Percentiles rank a stretch among this genome's conserved stretches.
phyloP scores from a whole-genome alignment of 1,140 invertebrate genomes.

The Bombus waltoni region DNA sequence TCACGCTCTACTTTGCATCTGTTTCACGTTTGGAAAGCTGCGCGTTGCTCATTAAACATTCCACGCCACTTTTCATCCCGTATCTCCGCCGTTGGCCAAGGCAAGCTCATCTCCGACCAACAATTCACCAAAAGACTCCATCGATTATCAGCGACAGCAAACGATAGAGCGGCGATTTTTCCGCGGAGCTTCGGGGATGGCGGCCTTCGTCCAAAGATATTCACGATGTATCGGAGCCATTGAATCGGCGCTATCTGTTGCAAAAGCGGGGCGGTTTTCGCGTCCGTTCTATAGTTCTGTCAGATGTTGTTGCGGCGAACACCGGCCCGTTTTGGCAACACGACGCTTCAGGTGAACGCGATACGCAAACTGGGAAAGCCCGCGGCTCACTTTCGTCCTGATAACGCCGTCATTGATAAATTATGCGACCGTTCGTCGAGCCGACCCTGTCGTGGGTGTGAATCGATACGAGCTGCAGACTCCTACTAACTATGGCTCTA shows the following conservation, averaged over 20 bases:
- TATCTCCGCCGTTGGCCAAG: neutral
- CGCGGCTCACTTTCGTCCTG: conserved; percentile 41
- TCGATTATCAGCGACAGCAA: conserved; percentile 9
- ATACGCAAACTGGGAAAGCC: conserved; percentile 49
- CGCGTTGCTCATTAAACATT: neutral
- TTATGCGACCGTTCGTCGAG: conserved; percentile 32
- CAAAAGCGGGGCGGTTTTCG: conserved; percentile 2
- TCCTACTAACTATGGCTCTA: neutral
- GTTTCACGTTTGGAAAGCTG: neutral
- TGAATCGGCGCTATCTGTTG: conserved; percentile 41
- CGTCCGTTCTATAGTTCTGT: conserved; percentile 26
- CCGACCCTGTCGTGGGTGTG: too few relatives aligned
- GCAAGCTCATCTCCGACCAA: neutral
- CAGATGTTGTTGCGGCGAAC: conserved; percentile 36
- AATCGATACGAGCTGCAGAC: conserved; percentile 10
- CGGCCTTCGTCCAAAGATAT: conserved; percentile 26
- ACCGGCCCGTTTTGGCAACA: conserved; percentile 37
- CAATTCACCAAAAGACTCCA: conserved; percentile 16
- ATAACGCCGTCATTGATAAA: conserved; percentile 54
- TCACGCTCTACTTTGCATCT: neutral
- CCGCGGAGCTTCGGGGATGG: neutral
- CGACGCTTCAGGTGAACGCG: conserved; percentile 38
- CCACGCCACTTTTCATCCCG: neutral
- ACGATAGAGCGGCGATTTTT: neutral
- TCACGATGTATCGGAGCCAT: conserved; percentile 33